These are phyloP conservation scores for Chelidonichthys spinosus DNA, from an alignment of 2,797 vertebrate genomes.

Conservation along the genomic window DNA sequence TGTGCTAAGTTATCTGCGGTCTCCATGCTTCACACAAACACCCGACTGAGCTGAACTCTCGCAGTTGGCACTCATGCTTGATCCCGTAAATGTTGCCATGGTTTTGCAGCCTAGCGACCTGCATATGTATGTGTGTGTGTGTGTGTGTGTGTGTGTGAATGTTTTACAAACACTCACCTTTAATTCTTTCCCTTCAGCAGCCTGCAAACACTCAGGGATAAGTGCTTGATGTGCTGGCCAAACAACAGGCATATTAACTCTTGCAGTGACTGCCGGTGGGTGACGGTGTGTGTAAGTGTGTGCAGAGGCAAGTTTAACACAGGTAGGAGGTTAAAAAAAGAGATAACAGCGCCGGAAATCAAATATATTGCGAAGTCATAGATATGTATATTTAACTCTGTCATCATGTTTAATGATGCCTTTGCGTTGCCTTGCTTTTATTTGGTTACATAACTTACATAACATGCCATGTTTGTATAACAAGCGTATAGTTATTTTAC, in stretches of 20 bases:
- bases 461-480: too few relatives aligned
- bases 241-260: constrained; percentile 67
- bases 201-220: constrained; percentile 72
- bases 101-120: constrained; percentile 67
- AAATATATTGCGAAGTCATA: background rate
- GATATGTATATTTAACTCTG: background rate
- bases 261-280: constrained; percentile 41
- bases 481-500: too few relatives aligned
- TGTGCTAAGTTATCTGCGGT: constrained; percentile 62
- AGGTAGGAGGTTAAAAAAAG: background rate
- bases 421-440: too few relatives aligned
- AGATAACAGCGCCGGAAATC: background rate
- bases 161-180: constrained; percentile 52
- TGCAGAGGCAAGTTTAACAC: constrained; percentile 5
- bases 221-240: constrained; percentile 59
- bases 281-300: constrained; percentile 26
- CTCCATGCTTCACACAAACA: constrained; percentile 56
- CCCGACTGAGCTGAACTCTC: constrained; percentile 44
- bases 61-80: constrained; percentile 50
- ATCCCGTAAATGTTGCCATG: constrained; percentile 68
- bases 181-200: constrained; percentile 66
- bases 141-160: constrained; percentile 16
- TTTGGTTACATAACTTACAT: too few relatives aligned
- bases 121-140: constrained; percentile 12
- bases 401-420: background rate